Base-by-base conservation (phyloP, 2,888 invertebrate genomes). In the Unio pictorum region DNA sequence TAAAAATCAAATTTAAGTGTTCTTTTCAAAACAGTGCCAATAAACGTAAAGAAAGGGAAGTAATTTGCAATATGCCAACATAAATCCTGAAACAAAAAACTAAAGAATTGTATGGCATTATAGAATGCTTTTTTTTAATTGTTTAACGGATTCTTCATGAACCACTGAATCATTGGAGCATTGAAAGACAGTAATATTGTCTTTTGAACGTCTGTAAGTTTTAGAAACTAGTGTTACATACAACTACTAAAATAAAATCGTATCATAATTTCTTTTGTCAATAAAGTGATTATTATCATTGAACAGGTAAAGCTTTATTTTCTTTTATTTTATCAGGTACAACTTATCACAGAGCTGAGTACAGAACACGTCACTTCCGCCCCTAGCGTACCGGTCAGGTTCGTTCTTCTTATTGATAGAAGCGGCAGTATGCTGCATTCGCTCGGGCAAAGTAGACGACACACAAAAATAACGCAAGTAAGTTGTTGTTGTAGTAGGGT, bases 371-470 rank as follows among this genome's bases (percentile, higher is more conserved):
- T 77, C 18, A 71, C 68, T 61, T 69, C 65, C 34, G 73, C 75
- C 34, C 76, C 73, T 23, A 73, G 68, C 17, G 78, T 84, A 11
- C 84, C 84, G 18, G 77, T 84, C 26, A 76, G 87, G 34, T 79
- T 87, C 64, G 81, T 87, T 30, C 79, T 84, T 62, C 76, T 87
- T 26, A 78, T 88, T n/a, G 88, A 88, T 76, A 80, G 79, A 75
- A 88, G 87, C 74, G 86, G 86, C 64, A 86, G 86, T 71, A 88
- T 88, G 87, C 76, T 84, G 11, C 79, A 81, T 59, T 81, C 81
- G 65, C 70, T 77, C 11, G 84, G 81, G 7, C 61, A 66, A 23
- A 74, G 78, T 61, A 71, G 76, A 56, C 59, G 71, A 64, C 74
- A 78, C 28, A 78, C 84, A 17, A 87, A 87, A 68, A 72, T 87